Evolutionary conservation across 53 echinoderm and acorn worm genomes (phyloP).

Genomic region (Actinopyga echinites): DNA sequence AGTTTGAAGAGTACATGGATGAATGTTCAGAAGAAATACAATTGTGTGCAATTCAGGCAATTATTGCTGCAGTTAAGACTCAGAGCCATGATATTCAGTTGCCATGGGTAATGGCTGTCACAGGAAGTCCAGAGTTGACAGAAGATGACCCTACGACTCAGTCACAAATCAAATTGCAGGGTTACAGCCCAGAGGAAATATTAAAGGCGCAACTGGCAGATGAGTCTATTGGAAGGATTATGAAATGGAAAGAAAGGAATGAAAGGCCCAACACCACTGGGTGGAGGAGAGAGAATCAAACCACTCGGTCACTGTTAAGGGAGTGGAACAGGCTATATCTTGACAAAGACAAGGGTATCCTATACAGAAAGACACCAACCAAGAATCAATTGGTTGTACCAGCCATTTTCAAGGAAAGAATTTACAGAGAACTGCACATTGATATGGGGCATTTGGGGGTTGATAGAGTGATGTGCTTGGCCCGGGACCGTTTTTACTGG

Average conservation of each 20-base stretch:
- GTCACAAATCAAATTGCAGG: neutral
- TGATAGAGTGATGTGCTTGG: conserved; percentile 29
- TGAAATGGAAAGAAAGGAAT: conserved; percentile 8
- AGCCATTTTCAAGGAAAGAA: neutral
- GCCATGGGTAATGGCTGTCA: conserved; percentile 43
- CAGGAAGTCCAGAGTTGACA: conserved; percentile 11
- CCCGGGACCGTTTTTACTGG: conserved; percentile 50
- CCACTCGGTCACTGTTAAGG: neutral
- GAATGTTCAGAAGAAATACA: conserved; percentile 19
- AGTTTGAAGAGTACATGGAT: conserved; percentile 23
- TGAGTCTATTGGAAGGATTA: conserved; percentile 8
- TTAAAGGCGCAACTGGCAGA: conserved; percentile 11
- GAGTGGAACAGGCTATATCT: conserved; percentile 17
- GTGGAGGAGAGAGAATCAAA: neutral
- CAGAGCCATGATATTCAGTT: neutral
- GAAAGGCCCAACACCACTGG: neutral
- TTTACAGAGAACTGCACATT: conserved; percentile 47
- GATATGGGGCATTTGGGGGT: conserved; percentile 44
- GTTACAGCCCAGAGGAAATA: conserved; percentile 5
- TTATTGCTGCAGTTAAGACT: neutral
- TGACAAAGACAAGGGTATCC: conserved; percentile 33
- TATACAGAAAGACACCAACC: conserved; percentile 38
- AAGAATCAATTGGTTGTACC: conserved; percentile 42
- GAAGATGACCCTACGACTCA: neutral
- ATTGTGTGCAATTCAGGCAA: conserved; percentile 1